A percentile compares a stretch with the other conserved stretches of the same genome.
Evolutionary conservation across 2,797 vertebrate genomes (phyloP).

Genomic region (Pantherophis vulpinus): DNA sequence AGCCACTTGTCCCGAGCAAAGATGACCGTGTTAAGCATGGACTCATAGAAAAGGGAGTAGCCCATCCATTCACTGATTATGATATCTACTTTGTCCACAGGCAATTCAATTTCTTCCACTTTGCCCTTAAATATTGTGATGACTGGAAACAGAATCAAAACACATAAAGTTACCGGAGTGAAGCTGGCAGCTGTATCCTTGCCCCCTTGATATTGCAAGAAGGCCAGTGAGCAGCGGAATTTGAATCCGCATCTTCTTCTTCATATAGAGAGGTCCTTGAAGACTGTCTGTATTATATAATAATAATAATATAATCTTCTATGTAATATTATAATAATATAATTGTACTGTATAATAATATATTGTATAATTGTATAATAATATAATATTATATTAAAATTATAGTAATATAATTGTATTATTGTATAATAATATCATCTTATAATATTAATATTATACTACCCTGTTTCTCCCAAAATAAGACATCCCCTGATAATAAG

Average conservation of each 20-base stretch:
- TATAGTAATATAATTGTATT: no score
- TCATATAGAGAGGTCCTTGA: background rate
- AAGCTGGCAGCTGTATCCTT: background rate
- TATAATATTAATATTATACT: no score
- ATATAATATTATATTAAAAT: no score
- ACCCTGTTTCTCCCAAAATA: no score
- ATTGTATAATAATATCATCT: no score
- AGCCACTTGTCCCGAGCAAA: conserved; percentile 99
- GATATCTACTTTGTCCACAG: conserved; percentile 94
- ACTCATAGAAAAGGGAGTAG: conserved; percentile 97
- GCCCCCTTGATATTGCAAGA: background rate
- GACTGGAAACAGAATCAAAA: conserved; percentile 81
- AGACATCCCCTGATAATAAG: no score
- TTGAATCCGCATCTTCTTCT: background rate
- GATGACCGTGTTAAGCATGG: conserved; percentile 98
- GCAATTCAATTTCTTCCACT: conserved; percentile 96
- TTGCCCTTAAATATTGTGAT: conserved; percentile 98
- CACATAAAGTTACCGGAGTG: conserved; percentile 34
- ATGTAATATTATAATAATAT: no score
- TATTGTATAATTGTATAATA: no score
- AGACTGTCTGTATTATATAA: background rate
- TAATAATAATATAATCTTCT: background rate
- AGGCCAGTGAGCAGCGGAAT: background rate
- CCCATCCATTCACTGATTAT: conserved; percentile 99
- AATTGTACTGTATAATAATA: no score